A percentile compares a stretch with the other conserved stretches of the same genome.
phyloP scores from a whole-genome alignment of 2,113 vertebrate species.

The Hippopotamus amphibius region DNA sequence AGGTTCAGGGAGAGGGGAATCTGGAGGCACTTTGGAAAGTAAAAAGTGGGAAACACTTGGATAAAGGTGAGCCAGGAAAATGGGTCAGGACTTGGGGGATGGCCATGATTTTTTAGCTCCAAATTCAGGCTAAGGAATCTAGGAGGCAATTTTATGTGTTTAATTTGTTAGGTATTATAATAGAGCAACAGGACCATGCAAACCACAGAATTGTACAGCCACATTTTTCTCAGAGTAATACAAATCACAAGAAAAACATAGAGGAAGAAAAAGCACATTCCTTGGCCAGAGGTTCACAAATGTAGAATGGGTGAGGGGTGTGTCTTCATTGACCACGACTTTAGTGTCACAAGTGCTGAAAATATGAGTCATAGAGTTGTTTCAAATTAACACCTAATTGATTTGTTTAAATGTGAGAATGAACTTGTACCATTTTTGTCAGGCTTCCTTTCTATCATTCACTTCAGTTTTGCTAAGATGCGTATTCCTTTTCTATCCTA shows the following conservation, averaged over 20 bases:
- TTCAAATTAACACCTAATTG: constrained; percentile 6
- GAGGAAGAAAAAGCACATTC: not conserved
- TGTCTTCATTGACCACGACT: not conserved
- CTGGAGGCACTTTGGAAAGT: not conserved
- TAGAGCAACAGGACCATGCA: not conserved
- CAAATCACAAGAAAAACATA: constrained; percentile 46
- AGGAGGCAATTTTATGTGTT: constrained; percentile 45
- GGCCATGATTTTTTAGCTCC: not conserved
- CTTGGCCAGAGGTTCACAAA: not conserved
- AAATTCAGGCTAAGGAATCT: constrained; percentile 24
- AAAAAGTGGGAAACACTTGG: not conserved
- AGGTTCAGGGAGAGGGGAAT: not conserved
- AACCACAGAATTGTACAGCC: not conserved
- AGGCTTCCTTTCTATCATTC: not conserved
- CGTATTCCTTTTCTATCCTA: constrained; percentile 59
- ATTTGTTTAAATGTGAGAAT: constrained; percentile 47
- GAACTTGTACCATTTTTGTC: not conserved
- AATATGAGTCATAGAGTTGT: not conserved
- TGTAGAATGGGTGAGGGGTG: not conserved
- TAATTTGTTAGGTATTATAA: constrained; percentile 8
- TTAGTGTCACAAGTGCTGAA: constrained; percentile 3
- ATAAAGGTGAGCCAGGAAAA: not conserved
- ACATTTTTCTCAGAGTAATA: constrained; percentile 3
- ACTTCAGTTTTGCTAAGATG: constrained; percentile 66
- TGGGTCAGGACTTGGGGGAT: not conserved